phyloP scores from a whole-genome alignment of 2,888 invertebrate species.

The Plusia festucae region DNA sequence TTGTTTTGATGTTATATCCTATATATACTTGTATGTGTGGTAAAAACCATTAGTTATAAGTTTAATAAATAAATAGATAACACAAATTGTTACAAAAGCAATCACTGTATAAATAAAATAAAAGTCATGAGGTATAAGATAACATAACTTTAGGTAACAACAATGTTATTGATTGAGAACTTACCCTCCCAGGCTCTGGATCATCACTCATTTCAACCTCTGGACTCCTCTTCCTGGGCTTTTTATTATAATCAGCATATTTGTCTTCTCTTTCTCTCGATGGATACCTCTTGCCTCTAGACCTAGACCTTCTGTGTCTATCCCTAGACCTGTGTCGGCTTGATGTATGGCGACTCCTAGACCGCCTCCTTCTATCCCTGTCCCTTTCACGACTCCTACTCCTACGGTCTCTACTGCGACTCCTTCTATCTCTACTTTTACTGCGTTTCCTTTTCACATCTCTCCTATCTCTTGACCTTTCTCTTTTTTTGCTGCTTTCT shows the following conservation, averaged over 20 bases:
- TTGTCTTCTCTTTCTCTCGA: constrained; percentile 63
- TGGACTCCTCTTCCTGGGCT: constrained; percentile 80
- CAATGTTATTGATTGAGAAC: constrained; percentile 21
- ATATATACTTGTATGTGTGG: no score
- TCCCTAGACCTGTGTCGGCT: constrained; percentile 32
- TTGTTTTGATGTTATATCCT: no score
- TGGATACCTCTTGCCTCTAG: constrained; percentile 67
- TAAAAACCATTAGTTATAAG: no score
- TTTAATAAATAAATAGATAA: no score
- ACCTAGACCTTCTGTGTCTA: constrained; percentile 63
- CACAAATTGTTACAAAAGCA: no score
- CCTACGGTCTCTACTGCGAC: constrained; percentile 64
- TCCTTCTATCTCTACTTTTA: constrained; percentile 64
- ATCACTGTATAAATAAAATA: no score
- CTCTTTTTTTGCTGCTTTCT: constrained; percentile 67
- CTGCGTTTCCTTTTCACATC: constrained; percentile 58
- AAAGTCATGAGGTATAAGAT: no score
- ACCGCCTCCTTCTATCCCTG: constrained; percentile 67
- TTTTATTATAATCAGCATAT: constrained; percentile 75
- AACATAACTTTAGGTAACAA: not conserved
- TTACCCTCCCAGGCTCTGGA: constrained; percentile 93
- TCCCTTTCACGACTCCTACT: constrained; percentile 69
- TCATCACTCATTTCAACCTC: constrained; percentile 91
- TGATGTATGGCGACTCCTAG: constrained; percentile 61
- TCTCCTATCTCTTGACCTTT: constrained; percentile 68